phyloP scores from a whole-genome alignment of 2,797 vertebrate species.

The Pseudomugil gertrudae region DNA sequence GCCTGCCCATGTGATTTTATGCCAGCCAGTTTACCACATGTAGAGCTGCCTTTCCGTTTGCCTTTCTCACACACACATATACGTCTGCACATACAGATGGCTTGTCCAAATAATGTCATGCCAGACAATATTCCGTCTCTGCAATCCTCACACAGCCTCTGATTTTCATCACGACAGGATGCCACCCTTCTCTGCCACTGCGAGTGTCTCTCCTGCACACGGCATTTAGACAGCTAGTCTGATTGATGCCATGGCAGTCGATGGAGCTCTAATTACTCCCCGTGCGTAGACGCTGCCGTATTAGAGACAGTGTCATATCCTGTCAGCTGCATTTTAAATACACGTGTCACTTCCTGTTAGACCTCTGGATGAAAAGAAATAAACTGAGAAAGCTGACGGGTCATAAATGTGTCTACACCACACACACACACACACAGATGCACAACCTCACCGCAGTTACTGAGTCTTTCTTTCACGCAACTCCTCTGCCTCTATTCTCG shows the following conservation, averaged over 20 bases:
- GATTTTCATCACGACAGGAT: slow-evolving; percentile 48
- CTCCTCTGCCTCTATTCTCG: background rate
- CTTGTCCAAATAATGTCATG: slow-evolving; percentile 60
- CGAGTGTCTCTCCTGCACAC: slow-evolving; percentile 34
- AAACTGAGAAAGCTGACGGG: slow-evolving; percentile 41
- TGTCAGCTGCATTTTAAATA: slow-evolving; percentile 76
- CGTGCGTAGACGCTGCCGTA: slow-evolving; percentile 57
- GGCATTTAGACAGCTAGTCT: slow-evolving; percentile 73
- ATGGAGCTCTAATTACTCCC: slow-evolving; percentile 82
- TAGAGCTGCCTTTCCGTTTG: slow-evolving; percentile 24
- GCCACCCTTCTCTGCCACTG: slow-evolving; percentile 47
- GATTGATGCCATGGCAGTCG: slow-evolving; percentile 81
- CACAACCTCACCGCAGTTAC: slow-evolving; percentile 8
- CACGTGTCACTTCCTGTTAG: slow-evolving; percentile 93
- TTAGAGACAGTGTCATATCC: slow-evolving; percentile 72
- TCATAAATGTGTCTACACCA: background rate
- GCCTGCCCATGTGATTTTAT: slow-evolving; percentile 53
- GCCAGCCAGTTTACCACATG: slow-evolving; percentile 61
- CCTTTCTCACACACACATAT: slow-evolving; percentile 9
- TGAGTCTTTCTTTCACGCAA: background rate
- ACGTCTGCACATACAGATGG: slow-evolving; percentile 10
- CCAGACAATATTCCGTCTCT: slow-evolving; percentile 40
- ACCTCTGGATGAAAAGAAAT: slow-evolving; percentile 44
- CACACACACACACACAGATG: slow-evolving; percentile 14
- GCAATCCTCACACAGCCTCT: slow-evolving; percentile 17